Conservation (phyloP, 1,140 invertebrate species). For the Drosophila navojoa region DNA sequence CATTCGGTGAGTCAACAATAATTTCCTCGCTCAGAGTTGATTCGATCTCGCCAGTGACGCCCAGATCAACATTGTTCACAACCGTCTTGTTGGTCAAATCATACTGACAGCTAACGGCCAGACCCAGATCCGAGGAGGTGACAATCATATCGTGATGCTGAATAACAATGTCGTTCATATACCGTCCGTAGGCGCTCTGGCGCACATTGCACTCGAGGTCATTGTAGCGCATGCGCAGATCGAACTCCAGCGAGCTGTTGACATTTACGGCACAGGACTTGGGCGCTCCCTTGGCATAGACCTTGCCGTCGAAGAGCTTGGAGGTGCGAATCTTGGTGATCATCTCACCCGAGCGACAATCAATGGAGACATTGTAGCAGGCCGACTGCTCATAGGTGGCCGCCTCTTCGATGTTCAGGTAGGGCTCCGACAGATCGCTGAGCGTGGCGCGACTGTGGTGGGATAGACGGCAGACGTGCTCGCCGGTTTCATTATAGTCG, state of each 20-base stretch:
- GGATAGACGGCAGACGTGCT: conserved; percentile 95
- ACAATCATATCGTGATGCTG: conserved; percentile 98
- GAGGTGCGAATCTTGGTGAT: conserved; percentile 95
- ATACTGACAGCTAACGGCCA: conserved; percentile 96
- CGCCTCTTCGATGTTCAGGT: conserved; percentile 93
- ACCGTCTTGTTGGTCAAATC: conserved; percentile 96
- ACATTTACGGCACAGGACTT: conserved; percentile 96
- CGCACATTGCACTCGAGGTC: conserved; percentile 95
- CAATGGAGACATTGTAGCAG: conserved; percentile 97
- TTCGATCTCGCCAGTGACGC: conserved; percentile 93
- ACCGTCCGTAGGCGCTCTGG: conserved; percentile 92
- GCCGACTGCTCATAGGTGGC: conserved; percentile 96
- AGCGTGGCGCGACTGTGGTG: conserved; percentile 95
- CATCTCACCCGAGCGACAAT: conserved; percentile 96
- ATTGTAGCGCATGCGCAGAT: conserved; percentile 94
- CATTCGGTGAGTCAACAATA: conserved; percentile 95
- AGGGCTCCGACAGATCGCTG: conserved; percentile 94
- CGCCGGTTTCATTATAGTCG: conserved; percentile 96
- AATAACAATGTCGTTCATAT: conserved; percentile 94
- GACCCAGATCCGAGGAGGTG: conserved; percentile 95
- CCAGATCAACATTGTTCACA: conserved; percentile 94
- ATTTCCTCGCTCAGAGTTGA: conserved; percentile 92
- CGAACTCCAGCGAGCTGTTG: conserved; percentile 93
- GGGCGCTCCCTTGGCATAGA: conserved; percentile 96
- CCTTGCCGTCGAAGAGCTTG: conserved; percentile 96